Conservation (phyloP, 2,797 vertebrate genomes). For the Onychomys arenicola region DNA sequence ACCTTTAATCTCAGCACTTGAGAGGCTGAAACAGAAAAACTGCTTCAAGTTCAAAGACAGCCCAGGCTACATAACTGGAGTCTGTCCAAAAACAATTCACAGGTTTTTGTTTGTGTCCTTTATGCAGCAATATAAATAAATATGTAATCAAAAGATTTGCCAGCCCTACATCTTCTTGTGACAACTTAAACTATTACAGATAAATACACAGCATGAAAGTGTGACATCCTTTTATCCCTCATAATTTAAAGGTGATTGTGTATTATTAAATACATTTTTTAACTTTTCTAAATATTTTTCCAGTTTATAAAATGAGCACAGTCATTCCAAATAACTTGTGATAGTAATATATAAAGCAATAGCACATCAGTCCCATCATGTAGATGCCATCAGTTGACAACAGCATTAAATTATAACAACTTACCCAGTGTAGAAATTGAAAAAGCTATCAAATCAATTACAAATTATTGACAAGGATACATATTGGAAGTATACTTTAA, state of each 20-base stretch:
- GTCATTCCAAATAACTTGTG: conserved; percentile 6
- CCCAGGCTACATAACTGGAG: not conserved
- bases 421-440: not conserved
- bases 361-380: not conserved
- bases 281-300: conserved; percentile 62
- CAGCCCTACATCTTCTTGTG: conserved; percentile 22
- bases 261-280: conserved; percentile 32
- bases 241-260: conserved; percentile 56
- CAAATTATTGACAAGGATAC: conserved; percentile 28
- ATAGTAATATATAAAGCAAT: conserved; percentile 23
- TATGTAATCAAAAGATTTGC: not conserved
- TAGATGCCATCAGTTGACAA: not conserved
- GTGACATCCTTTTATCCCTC: not conserved
- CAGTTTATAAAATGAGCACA: conserved; percentile 49
- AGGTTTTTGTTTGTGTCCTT: not conserved
- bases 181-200: conserved; percentile 21
- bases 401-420: conserved; percentile 42
- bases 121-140: not conserved
- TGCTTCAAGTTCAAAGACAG: not conserved
- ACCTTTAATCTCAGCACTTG: not conserved
- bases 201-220: conserved; percentile 2
- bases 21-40: not conserved
- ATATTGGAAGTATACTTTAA: conserved; percentile 23
- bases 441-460: conserved; percentile 32
- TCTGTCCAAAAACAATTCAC: not conserved